Evolutionary conservation across 1,140 invertebrate genomes (phyloP), one percentile per base, ranked within the genome.

Genomic region (Sipha flava): DNA sequence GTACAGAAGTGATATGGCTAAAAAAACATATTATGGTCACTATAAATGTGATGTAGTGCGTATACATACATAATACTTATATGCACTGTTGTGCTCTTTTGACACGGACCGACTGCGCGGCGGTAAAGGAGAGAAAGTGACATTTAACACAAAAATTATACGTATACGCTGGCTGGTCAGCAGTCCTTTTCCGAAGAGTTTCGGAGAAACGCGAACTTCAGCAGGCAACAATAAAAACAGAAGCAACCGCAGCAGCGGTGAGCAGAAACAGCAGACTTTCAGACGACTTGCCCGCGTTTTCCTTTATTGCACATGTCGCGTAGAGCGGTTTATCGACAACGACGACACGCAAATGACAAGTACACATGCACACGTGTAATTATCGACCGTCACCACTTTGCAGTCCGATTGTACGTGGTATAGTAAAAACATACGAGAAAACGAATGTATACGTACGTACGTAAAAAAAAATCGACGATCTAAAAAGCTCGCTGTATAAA

Each of bases 281-380:
- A 66, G 64, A 66, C 64, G 64, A 66, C 64, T 43, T 26, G 64
- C 21, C 37, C 64, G 64, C 64, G 21, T 40, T 66, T 66, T 66
- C 37, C 64, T 66, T 66, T 66, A 66, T 66, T 43, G 64, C 12
- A 43, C 21, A 40, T 40, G 26, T 21, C n/a, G 62, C 43, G 4
- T 14, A 12, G 12, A 66, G n/a, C 64, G 37, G 64, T 43, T 59
- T 43, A 23, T 43, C 40, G 21, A 21, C 64, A 37, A 66, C 40
- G 40, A 5, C 40, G 14, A 43, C 37, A 66, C 37, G 26, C 34
- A 37, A 66, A 66, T 66, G 64, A 43, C 64, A 66, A 40, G 37
- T 43, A 59, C 9, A 37, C 62, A 12, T 3, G 21, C 59, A 59
- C 18, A 34, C 2, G 57, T 62, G 31, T 34, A 62, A 62, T 62